Percentiles rank a stretch among this genome's conserved stretches.
Evolutionary conservation across 2,797 vertebrate species (phyloP).

Genomic region (Pagetopsis macropterus): DNA sequence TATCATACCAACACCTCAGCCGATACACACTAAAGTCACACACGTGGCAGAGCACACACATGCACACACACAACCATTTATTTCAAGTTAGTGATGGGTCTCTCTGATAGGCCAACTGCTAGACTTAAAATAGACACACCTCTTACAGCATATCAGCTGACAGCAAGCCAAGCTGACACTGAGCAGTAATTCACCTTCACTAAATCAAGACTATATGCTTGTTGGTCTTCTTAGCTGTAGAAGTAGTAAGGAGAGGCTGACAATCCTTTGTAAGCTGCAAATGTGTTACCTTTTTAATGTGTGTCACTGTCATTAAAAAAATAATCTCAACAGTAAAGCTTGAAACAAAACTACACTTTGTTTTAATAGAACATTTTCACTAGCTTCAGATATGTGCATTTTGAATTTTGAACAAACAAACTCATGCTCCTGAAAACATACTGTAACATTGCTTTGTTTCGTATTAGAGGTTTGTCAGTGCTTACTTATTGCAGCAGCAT

Average conservation of each 20-base stretch:
- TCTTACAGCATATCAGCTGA: constrained; percentile 57
- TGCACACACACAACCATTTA: constrained; percentile 10
- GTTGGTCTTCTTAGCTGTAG: neutral
- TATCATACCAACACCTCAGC: constrained; percentile 52
- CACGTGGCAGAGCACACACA: constrained; percentile 23
- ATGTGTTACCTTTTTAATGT: neutral
- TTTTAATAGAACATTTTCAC: neutral
- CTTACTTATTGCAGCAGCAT: neutral
- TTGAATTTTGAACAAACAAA: constrained; percentile 4
- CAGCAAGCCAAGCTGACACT: constrained; percentile 33
- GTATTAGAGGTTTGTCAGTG: constrained; percentile 19
- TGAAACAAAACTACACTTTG: neutral
- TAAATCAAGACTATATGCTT: constrained; percentile 14
- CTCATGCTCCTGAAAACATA: constrained; percentile 2
- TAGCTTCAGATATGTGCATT: neutral
- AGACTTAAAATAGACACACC: constrained; percentile 63
- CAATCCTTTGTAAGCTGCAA: constrained; percentile 5
- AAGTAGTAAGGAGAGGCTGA: neutral
- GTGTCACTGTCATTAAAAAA: neutral
- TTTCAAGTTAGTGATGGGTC: constrained; percentile 23
- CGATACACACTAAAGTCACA: constrained; percentile 41
- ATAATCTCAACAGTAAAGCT: neutral
- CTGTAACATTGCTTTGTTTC: constrained; percentile 16
- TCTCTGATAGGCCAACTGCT: constrained; percentile 21
- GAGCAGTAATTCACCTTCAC: constrained; percentile 29